These are phyloP conservation scores for Petaurus breviceps DNA, from an alignment of 2,113 vertebrate genomes.

Conservation along the genomic window DNA sequence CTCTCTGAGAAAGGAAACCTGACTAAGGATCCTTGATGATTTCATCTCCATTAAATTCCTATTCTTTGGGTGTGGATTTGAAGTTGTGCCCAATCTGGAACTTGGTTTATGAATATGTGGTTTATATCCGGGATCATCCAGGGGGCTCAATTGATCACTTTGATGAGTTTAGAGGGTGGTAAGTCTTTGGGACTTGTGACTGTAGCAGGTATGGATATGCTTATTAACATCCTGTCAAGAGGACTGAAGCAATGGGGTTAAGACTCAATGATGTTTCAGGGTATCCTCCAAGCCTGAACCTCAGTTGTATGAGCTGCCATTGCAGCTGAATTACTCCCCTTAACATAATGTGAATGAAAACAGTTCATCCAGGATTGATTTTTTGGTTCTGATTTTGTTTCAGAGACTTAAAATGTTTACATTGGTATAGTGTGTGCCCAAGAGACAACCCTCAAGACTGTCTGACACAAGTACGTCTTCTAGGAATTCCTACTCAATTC, in stretches of 20 bases:
- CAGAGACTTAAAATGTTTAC: not conserved
- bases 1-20: not conserved
- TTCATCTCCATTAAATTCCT: slow-evolving; percentile 4
- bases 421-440: not conserved
- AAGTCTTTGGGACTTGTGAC: too few relatives aligned
- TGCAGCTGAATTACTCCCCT: not conserved
- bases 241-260: not conserved
- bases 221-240: not conserved
- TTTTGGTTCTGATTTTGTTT: not conserved
- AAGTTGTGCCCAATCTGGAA: slow-evolving; percentile 22
- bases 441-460: not conserved
- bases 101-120: not conserved
- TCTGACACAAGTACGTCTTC: not conserved
- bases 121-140: too few relatives aligned
- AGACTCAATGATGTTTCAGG: not conserved
- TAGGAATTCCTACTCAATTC: not conserved
- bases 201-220: too few relatives aligned
- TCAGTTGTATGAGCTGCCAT: not conserved
- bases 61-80: not conserved
- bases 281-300: not conserved
- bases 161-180: too few relatives aligned
- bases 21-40: slow-evolving; percentile 38
- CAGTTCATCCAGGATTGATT: not conserved
- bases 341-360: not conserved
- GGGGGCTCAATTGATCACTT: too few relatives aligned